These are phyloP conservation scores for Drosophila watanabei DNA, from an alignment of 1,140 invertebrate species.

Conservation along the genomic window DNA sequence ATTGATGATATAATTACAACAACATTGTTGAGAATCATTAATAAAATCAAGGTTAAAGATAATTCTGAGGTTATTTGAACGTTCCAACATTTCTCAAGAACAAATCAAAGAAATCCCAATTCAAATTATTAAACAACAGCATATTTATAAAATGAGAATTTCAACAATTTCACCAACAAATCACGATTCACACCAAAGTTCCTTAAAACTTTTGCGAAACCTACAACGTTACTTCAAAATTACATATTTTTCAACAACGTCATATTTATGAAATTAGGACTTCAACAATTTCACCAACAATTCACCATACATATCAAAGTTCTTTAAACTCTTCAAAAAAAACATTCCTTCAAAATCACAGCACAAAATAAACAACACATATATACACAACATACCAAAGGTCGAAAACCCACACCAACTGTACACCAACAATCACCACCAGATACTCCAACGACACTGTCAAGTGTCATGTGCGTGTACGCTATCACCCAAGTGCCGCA, in stretches of 20 bases:
- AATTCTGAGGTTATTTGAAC: neutral
- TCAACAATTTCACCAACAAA: neutral
- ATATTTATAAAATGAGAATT: neutral
- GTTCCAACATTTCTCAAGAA: neutral
- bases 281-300: neutral
- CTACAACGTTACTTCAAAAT: neutral
- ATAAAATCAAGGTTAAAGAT: neutral
- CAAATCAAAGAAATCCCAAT: neutral
- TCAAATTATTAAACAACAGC: neutral
- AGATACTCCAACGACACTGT: constrained; percentile 53
- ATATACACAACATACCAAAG: constrained; percentile 1
- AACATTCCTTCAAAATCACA: neutral
- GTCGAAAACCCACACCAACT: constrained; percentile 11
- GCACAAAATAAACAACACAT: neutral
- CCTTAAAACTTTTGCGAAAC: neutral
- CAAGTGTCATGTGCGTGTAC: constrained; percentile 70
- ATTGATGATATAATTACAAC: neutral
- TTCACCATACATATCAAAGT: too few relatives aligned
- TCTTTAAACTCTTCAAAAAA: neutral
- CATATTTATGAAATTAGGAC: too few relatives aligned
- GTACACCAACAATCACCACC: constrained; percentile 27
- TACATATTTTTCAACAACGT: neutral
- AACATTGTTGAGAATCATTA: neutral
- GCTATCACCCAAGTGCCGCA: constrained; percentile 61
- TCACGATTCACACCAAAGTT: too few relatives aligned